Evolutionary conservation across 2,113 vertebrate genomes (phyloP), one percentile per base, ranked within the genome.

Genomic region (Murina feae): DNA sequence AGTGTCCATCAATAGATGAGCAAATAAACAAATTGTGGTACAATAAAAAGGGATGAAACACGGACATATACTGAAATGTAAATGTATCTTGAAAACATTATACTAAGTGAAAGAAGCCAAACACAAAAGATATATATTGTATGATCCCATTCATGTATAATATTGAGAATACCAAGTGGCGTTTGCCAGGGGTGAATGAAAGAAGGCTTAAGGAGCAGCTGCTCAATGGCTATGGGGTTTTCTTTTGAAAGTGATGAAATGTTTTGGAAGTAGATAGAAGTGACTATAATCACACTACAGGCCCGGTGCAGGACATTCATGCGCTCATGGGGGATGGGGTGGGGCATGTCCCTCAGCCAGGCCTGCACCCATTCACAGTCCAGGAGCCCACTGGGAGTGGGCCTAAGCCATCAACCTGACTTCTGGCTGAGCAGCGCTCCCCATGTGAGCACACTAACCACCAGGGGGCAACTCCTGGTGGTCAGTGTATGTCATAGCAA

Each of bases 341-440:
- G 47, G 47, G 13, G 47, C 3, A 0, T 3, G 1, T 1, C 23
- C 9, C 55, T 58, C 21, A 58, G 55, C 23, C 55, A 1, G 23
- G 55, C 55, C 55, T 58, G 21, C 23, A 23, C 58, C 58, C 58
- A 28, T 60, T 60, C 58, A 25, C 23, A 60, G 58, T 28, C 25
- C 4, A 0, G 25, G 25, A 60, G 58, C 25, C 44, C 44, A 44
- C 44, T 44, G 9, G 44, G 10, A 44, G 44, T 44, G 44, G 44
- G 44, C 44, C 44, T 44, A 44, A 44, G 23, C 55, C 10, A 0
- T 60, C 58, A 60, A 25, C 25, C 58, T 60, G 58, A 25, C 9
- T 60, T 60, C 58, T 28, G 1, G 3, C 58, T 60, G 4, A 60
- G 25, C 25, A 25, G 9, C 5, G 58, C 23, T 28, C 25, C 25